Evolutionary conservation across 2,797 vertebrate species (phyloP), one percentile per base, ranked within the genome.

Genomic region (Hypotaenidia okinawae): DNA sequence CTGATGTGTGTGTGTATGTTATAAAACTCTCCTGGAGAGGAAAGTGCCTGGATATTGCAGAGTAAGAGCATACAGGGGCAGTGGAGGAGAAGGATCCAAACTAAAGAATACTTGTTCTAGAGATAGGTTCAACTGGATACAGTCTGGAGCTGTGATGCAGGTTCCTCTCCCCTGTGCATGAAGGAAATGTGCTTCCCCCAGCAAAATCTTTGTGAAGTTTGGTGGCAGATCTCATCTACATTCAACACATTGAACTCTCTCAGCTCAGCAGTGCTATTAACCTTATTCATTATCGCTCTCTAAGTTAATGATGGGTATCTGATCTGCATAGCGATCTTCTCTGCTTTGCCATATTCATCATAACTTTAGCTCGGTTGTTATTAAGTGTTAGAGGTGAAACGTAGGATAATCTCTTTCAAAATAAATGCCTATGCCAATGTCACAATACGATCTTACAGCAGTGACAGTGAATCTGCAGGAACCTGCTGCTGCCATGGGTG

Each of bases 251-350:
- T 54, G 77, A 90, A 63, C 23, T 18, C 37, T 63, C 30, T 84
- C 57, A 59, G 47, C 30, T 87, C 52, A 90, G 83, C 67, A 64
- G 77, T 0, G 1, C 43, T 84, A 66, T 93, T 94, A 94, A 90
- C 80, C 33, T 90, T 87, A 70, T 57, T 86, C 69, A 63, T 95
- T 94, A 93, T 61, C 0, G 0, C 52, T 91, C 28, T 88, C 43
- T 69, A 41, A 91, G 83, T 90, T 95, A 94, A 94, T 89, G 87
- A 54, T 4, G 80, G 57, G 32, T 87, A 23, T 86, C 89, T 91
- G 59, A 87, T 82, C 77, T 89, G 80, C 83, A 89, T 69, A 88
- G 55, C 0, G 2, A 90, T 86, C 57, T 74, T 70, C 33, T 84
- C 69, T 74, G 52, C 52, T 77, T 81, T 81, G 49, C 58, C 5